Percentiles rank a stretch among this genome's conserved stretches.
phyloP scores from a whole-genome alignment of 2,797 vertebrate genomes.

The Hybognathus amarus region DNA sequence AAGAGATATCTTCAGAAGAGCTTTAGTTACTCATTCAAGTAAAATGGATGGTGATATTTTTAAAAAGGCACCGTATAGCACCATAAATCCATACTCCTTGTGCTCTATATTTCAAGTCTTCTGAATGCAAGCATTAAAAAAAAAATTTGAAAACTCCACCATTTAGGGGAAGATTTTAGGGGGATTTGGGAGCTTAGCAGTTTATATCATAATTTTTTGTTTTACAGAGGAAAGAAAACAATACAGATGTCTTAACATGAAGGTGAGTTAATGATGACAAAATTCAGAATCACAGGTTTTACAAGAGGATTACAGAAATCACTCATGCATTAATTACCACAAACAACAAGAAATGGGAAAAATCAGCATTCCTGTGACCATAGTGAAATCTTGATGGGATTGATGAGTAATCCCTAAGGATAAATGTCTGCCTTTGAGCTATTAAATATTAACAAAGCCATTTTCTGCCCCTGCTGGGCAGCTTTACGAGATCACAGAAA shows the following conservation, averaged over 20 bases:
- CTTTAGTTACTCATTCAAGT: constrained; percentile 8
- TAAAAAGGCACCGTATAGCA: background rate
- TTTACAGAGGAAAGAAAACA: constrained; percentile 15
- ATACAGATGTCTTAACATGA: background rate
- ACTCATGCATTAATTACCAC: background rate
- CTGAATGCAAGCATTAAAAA: background rate
- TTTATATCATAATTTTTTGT: background rate
- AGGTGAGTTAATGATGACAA: constrained; percentile 22
- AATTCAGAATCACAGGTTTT: background rate
- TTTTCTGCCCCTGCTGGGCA: constrained; percentile 60
- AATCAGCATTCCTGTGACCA: background rate
- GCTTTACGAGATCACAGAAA: constrained; percentile 61
- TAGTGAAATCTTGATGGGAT: constrained; percentile 30
- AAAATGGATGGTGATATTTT: background rate
- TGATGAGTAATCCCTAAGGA: constrained; percentile 44
- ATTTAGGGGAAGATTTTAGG: background rate
- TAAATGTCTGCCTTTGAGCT: constrained; percentile 64
- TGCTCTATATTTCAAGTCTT: constrained; percentile 4
- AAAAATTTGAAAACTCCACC: background rate
- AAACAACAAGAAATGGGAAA: background rate
- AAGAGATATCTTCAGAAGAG: constrained; percentile 20
- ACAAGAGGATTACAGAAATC: constrained; percentile 14
- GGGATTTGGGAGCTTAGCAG: too few relatives aligned
- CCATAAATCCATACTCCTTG: background rate
- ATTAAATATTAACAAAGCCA: constrained; percentile 77